Evolutionary conservation across 2,888 invertebrate genomes (phyloP), one percentile per base, ranked within the genome.

Genomic region (Chrysina gloriosa): DNA sequence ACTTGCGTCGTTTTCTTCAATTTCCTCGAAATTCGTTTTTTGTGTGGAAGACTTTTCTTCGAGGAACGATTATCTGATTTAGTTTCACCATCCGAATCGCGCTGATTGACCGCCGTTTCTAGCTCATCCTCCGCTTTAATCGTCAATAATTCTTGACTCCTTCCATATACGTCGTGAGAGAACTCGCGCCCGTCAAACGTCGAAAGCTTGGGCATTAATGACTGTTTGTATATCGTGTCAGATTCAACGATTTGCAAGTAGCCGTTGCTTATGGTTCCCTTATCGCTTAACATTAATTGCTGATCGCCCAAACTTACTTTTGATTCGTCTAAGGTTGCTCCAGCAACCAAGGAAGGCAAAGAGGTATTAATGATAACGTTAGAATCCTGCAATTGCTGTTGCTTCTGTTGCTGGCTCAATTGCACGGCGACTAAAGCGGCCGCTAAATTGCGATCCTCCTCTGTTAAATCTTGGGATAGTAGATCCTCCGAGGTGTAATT

Each of bases 1-100:
- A 72, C 66, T 1, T 71, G 65, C 21, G 65, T 77, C 71, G 84
- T 87, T 75, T 89, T 90, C 21, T 89, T 90, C 16, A 94, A 83
- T 76, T 93, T 94, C 66, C 90, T 85, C 0, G 94, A 91, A 73
- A 95, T 94, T 67, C 95, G 85, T 80, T 95, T 95, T 81, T 95
- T 95, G 79, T 95, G 95, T 0, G 95, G 95, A 67, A 95, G 82
- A 71, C 91, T 91, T 80, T 92, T 90, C 73, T 89, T 89, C 2
- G 81, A 81, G 7, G 80, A 74, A 11, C 80, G 77, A 39, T 74
- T 77, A 66, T 82, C 83, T 50, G 75, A 78, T 71, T 80, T 72
- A 52, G 70, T 75, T 69, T 82, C 81, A 36, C 79, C 77, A 69
- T 83, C 82, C 2, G 82, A 83, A 70, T 81, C 81, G 14, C 73